A percentile compares a stretch with the other conserved stretches of the same genome.
These are phyloP conservation scores for Trogon melanurus DNA, from an alignment of 2,113 vertebrate species.

Conservation along the genomic window DNA sequence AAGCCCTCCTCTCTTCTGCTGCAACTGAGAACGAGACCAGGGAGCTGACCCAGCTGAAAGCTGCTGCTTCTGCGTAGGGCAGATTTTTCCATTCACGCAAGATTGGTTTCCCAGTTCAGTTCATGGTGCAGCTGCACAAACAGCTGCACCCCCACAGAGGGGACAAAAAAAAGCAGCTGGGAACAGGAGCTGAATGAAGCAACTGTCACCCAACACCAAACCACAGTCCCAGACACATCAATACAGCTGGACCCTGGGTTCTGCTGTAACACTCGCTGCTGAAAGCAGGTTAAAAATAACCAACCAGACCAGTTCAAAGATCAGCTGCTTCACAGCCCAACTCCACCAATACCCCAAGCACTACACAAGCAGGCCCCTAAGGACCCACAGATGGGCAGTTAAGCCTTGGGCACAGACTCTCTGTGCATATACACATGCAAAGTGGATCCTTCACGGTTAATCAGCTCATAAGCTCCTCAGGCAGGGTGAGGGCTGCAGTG, in stretches of 20 bases:
- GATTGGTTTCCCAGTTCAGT: neutral
- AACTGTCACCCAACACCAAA: neutral
- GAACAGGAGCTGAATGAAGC: neutral
- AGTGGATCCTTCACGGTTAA: neutral
- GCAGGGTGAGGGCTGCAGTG: neutral
- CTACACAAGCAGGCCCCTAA: neutral
- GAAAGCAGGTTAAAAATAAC: neutral
- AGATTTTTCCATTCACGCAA: neutral
- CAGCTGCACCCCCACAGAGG: neutral
- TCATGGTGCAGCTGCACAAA: slow-evolving; percentile 40
- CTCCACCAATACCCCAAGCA: neutral
- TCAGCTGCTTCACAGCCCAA: neutral
- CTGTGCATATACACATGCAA: neutral
- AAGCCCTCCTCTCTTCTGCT: neutral
- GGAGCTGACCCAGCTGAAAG: neutral
- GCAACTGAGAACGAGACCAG: neutral
- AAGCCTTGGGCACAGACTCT: neutral
- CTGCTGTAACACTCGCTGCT: neutral
- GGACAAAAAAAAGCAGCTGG: neutral
- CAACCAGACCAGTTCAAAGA: neutral
- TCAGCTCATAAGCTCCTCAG: neutral
- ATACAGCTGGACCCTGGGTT: neutral
- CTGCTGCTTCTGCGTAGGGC: neutral
- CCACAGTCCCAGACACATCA: neutral
- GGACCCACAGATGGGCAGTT: neutral